Evolutionary conservation across 2,888 invertebrate genomes (phyloP).

Genomic region (Polydrusus tereticollis): DNA sequence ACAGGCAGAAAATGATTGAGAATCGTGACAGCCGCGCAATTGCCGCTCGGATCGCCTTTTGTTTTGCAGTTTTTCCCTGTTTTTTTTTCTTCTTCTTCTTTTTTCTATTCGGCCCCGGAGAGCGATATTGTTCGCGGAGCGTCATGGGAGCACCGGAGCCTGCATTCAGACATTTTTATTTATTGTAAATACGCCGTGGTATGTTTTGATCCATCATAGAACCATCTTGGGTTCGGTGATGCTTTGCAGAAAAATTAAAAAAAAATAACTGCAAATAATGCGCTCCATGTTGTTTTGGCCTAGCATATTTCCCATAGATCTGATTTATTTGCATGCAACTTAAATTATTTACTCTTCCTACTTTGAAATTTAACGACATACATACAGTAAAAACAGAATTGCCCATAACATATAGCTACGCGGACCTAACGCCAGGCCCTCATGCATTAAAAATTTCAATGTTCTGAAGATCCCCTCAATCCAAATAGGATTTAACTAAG

Average conservation of each 20-base stretch:
- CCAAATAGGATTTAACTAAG: too few relatives aligned
- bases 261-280: too few relatives aligned
- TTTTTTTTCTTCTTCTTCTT: conserved; percentile 6
- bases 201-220: conserved; percentile 18
- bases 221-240: conserved; percentile 4
- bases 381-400: too few relatives aligned
- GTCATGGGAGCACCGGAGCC: conserved; percentile 26
- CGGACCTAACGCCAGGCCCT: too few relatives aligned
- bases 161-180: conserved; percentile 27
- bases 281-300: too few relatives aligned
- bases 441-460: too few relatives aligned
- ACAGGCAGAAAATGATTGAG: conserved; percentile 47
- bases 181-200: conserved; percentile 28
- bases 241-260: background rate
- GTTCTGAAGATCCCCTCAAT: too few relatives aligned
- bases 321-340: too few relatives aligned
- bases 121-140: conserved; percentile 24
- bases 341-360: too few relatives aligned
- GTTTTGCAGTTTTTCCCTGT: conserved; percentile 36
- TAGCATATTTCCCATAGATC: too few relatives aligned
- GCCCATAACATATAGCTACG: too few relatives aligned
- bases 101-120: conserved; percentile 1
- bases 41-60: conserved; percentile 29
- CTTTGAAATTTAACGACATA: too few relatives aligned
- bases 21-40: conserved; percentile 46